Conservation (phyloP, 2,888 invertebrate genomes). For the Drosophila melanosoma region DNA sequence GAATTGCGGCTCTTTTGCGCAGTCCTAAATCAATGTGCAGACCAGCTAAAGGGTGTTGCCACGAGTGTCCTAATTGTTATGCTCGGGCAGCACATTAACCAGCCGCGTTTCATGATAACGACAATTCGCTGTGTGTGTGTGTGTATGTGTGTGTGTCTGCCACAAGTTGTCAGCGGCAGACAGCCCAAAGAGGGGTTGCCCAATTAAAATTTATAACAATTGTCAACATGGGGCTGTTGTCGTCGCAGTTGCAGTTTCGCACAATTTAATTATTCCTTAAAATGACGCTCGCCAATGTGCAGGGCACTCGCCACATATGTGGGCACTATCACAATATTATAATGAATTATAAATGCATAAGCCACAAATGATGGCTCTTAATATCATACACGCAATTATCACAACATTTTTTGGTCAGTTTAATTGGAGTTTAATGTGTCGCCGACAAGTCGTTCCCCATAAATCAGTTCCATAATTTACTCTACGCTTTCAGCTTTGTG, state of each 20-base stretch:
- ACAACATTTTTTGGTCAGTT: constrained; percentile 64
- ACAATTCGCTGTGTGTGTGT: not conserved
- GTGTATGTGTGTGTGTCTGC: constrained; percentile 7
- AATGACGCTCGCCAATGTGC: constrained; percentile 32
- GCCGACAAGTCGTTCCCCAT: constrained; percentile 47
- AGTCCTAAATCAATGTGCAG: constrained; percentile 47
- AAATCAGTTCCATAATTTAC: constrained; percentile 23
- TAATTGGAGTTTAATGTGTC: constrained; percentile 63
- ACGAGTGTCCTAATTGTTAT: constrained; percentile 49
- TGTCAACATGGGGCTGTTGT: constrained; percentile 19
- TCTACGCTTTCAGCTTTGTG: not conserved
- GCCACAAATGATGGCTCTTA: constrained; percentile 69
- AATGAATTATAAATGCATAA: constrained; percentile 62
- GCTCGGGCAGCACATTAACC: constrained; percentile 52
- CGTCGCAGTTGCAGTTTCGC: constrained; percentile 52
- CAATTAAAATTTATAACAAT: constrained; percentile 78
- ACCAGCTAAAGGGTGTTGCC: constrained; percentile 28
- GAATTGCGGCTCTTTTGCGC: constrained; percentile 43
- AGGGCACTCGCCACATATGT: not conserved
- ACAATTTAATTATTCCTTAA: constrained; percentile 70
- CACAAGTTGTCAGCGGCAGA: constrained; percentile 30
- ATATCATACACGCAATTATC: constrained; percentile 72
- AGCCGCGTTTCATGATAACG: constrained; percentile 43
- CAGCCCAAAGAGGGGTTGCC: constrained; percentile 7
- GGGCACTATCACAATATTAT: constrained; percentile 63